These are phyloP conservation scores for Peromyscus attwateri DNA, from an alignment of 2,797 vertebrate genomes.

Conservation along the genomic window DNA sequence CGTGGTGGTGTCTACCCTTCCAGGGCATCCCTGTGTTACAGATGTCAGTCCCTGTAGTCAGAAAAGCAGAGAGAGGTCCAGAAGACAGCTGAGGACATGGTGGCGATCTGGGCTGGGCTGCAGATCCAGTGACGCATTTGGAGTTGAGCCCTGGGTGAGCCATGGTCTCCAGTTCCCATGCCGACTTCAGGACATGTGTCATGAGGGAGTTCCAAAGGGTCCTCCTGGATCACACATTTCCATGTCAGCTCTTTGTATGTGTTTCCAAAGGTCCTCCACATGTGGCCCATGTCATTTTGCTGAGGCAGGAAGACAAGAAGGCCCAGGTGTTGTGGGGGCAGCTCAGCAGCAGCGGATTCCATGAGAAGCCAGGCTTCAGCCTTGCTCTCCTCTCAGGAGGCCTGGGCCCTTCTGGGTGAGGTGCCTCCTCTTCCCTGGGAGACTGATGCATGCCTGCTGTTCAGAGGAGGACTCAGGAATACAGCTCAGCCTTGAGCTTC, in stretches of 20 bases:
- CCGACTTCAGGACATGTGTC: not conserved
- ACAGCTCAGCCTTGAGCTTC: rapidly evolving
- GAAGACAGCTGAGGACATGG: not conserved
- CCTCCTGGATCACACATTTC: not conserved
- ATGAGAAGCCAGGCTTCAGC: not conserved
- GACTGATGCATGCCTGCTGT: not conserved
- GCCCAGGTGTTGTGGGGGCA: not conserved
- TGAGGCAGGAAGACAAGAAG: conserved; percentile 4
- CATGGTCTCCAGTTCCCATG: not conserved
- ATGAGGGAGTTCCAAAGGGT: conserved; percentile 12
- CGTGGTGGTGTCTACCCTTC: not conserved
- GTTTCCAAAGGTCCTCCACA: not conserved
- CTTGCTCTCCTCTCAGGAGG: too few species aligned
- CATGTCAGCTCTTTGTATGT: not conserved
- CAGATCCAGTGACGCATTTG: not conserved
- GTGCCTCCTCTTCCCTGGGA: not conserved
- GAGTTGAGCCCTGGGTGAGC: not conserved
- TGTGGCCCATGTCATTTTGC: conserved; percentile 30
- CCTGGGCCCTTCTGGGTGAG: not conserved
- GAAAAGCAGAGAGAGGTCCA: not conserved
- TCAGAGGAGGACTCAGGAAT: not conserved
- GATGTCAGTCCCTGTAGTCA: not conserved
- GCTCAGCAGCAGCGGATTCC: not conserved
- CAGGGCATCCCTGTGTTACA: not conserved
- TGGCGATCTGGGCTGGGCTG: not conserved